Evolutionary conservation across 2,888 invertebrate species (phyloP), one percentile per base, ranked within the genome.

Genomic region (Rhopalosiphum nymphaeae): DNA sequence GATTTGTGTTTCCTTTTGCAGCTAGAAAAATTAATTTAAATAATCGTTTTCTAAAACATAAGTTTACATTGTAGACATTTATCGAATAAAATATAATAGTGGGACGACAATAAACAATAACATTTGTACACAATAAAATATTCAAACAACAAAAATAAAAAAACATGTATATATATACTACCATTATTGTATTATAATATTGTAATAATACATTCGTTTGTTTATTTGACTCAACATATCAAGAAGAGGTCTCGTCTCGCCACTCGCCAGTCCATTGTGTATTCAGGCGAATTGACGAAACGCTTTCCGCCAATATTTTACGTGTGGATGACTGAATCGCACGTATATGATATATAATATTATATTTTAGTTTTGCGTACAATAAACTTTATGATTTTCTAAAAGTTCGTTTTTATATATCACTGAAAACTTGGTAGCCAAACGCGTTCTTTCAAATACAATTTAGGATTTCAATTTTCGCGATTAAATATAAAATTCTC

Each of bases 371-470:
- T 36, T 78, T 78, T 78, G 78, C 26, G 36, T 78, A 36, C 78
- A 78, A 78, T 78, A 78, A 78, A 78, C 78, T 78, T 78, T 78
- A 78, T 78, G 78, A 78, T 78, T 78, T 78, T 36, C 78, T 78
- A 78, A 78, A 78, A 78, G 78, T 78, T 78, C 36, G 78, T 78
- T 78, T 36, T 78, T 78, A 36, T 78, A 78, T 36, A 36, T 78
- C 78, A 36, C 78, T 21, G 67, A 78, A 78, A 78, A 78, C 78
- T 78, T 78, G 36, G 36, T 78, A 42, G 78, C 21, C 78, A 78
- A 21, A 78, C 36, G 21, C 36, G 36, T 78, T 78, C 21, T 42
- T 78, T 7, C 36, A 36, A 78, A 78, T 42, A 16, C 78, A 78
- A 78, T 78, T 78, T 36, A 36, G 36, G 21, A 78, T 78, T 78